Conservation (phyloP, 1,140 invertebrate species). For the Drosophila bocki region DNA sequence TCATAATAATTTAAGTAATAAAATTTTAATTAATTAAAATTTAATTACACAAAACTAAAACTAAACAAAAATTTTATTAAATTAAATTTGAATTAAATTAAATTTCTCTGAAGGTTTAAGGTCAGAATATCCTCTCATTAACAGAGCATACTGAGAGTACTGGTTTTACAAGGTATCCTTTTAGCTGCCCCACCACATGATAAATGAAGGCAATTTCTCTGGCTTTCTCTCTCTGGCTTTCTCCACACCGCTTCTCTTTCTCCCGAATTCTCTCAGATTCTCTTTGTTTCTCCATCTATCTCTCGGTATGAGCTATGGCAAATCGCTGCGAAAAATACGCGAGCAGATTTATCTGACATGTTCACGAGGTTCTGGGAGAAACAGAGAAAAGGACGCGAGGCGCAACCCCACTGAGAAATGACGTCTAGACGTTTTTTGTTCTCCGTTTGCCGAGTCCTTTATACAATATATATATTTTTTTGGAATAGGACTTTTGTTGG, state of each 20-base stretch:
- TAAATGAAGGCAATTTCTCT: constrained; percentile 69
- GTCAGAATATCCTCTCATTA: too few species aligned
- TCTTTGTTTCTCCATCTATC: constrained; percentile 24
- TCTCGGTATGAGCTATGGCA: constrained; percentile 45
- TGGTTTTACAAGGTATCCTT: neutral
- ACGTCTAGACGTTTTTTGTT: constrained; percentile 73
- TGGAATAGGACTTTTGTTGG: neutral
- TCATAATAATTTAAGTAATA: too few species aligned
- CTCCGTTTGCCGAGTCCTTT: neutral
- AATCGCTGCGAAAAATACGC: constrained; percentile 54
- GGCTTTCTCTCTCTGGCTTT: neutral
- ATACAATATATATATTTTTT: too few species aligned
- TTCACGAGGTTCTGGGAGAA: constrained; percentile 13
- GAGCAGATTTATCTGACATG: constrained; percentile 64
- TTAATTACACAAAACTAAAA: too few species aligned
- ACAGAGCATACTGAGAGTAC: neutral
- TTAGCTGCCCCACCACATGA: constrained; percentile 40
- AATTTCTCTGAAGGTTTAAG: too few species aligned
- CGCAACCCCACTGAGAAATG: constrained; percentile 58
- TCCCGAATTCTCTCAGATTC: constrained; percentile 21
- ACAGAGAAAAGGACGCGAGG: neutral
- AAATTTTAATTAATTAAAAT: too few species aligned
- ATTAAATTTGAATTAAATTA: too few species aligned
- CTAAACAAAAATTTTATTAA: too few species aligned
- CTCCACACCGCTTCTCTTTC: constrained; percentile 3